These are phyloP conservation scores for Agriopis marginaria DNA, from an alignment of 2,888 invertebrate genomes.

Conservation along the genomic window DNA sequence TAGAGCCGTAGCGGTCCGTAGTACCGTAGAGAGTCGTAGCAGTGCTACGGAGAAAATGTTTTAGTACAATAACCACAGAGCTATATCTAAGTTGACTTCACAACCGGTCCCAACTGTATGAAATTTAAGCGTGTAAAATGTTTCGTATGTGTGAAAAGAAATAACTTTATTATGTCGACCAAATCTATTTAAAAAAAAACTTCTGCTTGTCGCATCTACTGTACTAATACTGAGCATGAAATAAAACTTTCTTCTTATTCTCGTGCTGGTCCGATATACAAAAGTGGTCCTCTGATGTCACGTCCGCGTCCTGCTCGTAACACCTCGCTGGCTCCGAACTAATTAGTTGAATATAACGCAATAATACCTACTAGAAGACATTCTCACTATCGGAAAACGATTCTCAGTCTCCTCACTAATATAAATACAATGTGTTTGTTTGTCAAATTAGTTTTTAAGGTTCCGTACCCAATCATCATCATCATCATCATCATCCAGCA, in stretches of 20 bases:
- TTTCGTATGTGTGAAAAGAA: too few relatives aligned
- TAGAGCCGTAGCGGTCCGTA: conserved; percentile 13
- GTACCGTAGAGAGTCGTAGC: conserved; percentile 7
- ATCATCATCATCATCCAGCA: too few relatives aligned
- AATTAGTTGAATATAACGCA: conserved; percentile 32
- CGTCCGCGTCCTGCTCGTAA: conserved; percentile 28
- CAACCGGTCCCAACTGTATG: too few relatives aligned
- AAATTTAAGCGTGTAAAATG: too few relatives aligned
- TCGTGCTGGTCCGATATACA: background rate
- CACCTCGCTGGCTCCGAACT: conserved; percentile 36
- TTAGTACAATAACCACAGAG: background rate
- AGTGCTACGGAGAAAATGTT: background rate
- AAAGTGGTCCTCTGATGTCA: background rate
- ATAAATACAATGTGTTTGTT: background rate
- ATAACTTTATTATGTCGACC: too few relatives aligned
- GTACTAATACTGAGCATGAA: background rate
- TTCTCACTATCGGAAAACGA: conserved; percentile 23
- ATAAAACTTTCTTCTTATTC: background rate
- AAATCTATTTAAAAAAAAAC: too few relatives aligned
- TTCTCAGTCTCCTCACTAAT: background rate
- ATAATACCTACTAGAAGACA: background rate
- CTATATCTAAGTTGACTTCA: too few relatives aligned
- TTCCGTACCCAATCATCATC: too few relatives aligned
- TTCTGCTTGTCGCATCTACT: too few relatives aligned
- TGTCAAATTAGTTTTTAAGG: background rate